phyloP scores from a whole-genome alignment of 2,797 vertebrate species.

The Eleutherodactylus coqui region DNA sequence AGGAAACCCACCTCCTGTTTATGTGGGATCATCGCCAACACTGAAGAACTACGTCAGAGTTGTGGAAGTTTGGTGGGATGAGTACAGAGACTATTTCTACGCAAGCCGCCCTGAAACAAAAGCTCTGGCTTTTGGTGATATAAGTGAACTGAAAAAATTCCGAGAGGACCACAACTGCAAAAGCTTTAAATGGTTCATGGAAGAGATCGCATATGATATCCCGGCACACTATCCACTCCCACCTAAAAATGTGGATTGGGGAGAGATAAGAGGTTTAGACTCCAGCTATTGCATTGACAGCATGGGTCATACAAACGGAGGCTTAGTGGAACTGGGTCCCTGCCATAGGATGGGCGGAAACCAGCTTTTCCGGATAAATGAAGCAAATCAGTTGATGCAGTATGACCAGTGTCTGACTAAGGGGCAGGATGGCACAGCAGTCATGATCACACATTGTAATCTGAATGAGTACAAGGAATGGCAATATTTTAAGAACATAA shows the following conservation, averaged over 20 bases:
- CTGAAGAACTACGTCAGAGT: conserved; percentile 99
- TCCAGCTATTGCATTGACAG: conserved; percentile 96
- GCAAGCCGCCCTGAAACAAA: conserved; percentile 96
- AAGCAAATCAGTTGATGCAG: conserved; percentile 97
- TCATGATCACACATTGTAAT: conserved; percentile 93
- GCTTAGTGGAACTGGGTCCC: conserved; percentile 89
- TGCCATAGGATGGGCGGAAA: conserved; percentile 99
- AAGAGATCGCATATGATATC: conserved; percentile 98
- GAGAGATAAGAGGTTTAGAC: conserved; percentile 94
- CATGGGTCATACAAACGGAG: conserved; percentile 96
- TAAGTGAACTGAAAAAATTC: conserved; percentile 91
- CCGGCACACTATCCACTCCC: conserved; percentile 91
- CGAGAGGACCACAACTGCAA: conserved; percentile 96
- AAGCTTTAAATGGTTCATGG: conserved; percentile 99
- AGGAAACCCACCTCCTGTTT: conserved; percentile 94
- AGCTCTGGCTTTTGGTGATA: conserved; percentile 90
- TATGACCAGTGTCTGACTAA: conserved; percentile 95
- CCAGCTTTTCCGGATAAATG: conserved; percentile 97
- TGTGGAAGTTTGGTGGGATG: conserved; percentile 99
- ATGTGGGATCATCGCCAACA: conserved; percentile 96
- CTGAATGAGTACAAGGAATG: conserved; percentile 91
- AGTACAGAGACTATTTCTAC: conserved; percentile 97
- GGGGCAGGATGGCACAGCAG: conserved; percentile 83
- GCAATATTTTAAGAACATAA: conserved; percentile 96
- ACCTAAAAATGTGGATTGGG: conserved; percentile 95